phyloP scores from a whole-genome alignment of 2,888 invertebrate genomes.

The Melanophora roralis region DNA sequence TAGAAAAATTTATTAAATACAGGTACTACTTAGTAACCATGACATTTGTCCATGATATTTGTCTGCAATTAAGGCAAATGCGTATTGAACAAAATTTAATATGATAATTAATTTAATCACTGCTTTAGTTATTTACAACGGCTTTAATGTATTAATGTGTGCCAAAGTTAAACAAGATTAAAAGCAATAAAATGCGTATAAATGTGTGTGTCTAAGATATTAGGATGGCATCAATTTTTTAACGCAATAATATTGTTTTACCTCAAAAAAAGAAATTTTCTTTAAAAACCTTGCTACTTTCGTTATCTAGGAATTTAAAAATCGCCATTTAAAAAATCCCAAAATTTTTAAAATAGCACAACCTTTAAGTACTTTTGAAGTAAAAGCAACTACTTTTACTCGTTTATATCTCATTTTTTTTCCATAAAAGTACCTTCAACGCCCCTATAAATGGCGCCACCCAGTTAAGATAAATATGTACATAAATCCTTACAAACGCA shows the following conservation, averaged over 20 bases:
- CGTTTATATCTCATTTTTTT: too few relatives aligned
- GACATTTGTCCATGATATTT: not conserved
- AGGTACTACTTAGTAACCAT: not conserved
- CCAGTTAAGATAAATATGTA: not conserved
- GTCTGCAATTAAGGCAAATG: not conserved
- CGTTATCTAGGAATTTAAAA: too few relatives aligned
- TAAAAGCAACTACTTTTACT: too few relatives aligned
- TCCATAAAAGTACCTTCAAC: too few relatives aligned
- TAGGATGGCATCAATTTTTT: too few relatives aligned
- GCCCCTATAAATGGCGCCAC: not conserved
- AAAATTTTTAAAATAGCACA: too few relatives aligned
- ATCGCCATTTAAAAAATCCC: too few relatives aligned
- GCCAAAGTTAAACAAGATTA: slow-evolving; percentile 2
- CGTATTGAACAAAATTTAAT: not conserved
- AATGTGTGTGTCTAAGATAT: not conserved
- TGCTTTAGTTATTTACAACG: not conserved
- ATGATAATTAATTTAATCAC: slow-evolving; percentile 24
- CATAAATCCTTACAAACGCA: not conserved
- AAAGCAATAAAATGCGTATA: not conserved
- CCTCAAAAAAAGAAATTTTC: too few relatives aligned
- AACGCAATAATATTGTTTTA: too few relatives aligned
- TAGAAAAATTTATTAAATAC: too few relatives aligned
- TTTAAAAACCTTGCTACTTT: too few relatives aligned
- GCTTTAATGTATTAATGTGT: not conserved
- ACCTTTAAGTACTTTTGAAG: too few relatives aligned